Evolutionary conservation across 1,140 invertebrate genomes (phyloP).

Genomic region (Lamellibrachia luymesi): DNA sequence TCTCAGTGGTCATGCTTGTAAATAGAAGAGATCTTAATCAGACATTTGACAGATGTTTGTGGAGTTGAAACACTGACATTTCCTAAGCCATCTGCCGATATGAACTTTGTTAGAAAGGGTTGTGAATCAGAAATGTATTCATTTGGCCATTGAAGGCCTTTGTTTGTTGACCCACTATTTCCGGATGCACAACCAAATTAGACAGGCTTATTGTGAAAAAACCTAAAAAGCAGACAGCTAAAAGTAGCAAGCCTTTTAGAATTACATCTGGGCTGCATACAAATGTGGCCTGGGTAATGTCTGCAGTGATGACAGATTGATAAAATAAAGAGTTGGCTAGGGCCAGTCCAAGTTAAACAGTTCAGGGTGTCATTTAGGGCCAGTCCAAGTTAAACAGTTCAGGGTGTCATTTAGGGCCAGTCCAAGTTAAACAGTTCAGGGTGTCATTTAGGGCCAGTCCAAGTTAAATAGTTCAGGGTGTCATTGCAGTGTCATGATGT

Average conservation of each 20-base stretch:
- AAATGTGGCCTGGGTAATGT: not conserved
- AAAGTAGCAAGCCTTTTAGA: not conserved
- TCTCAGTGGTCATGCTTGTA: not conserved
- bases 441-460: not conserved
- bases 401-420: not conserved
- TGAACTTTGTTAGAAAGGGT: not conserved
- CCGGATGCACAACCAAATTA: not conserved
- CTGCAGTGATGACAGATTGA: not conserved
- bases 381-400: too few species aligned
- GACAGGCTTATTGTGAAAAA: not conserved
- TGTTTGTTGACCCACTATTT: not conserved
- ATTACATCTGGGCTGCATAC: not conserved
- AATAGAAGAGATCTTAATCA: not conserved
- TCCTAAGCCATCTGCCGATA: not conserved
- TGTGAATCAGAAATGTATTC: not conserved
- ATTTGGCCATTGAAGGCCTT: not conserved
- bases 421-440: not conserved
- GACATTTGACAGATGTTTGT: slow-evolving; percentile 5
- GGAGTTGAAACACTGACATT: not conserved
- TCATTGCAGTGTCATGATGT: too few species aligned
- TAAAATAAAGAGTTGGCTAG: not conserved
- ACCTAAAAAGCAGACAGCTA: not conserved
- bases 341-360: not conserved
- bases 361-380: not conserved
- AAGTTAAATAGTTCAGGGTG: not conserved